Evolutionary conservation across 2,888 invertebrate genomes (phyloP).

Genomic region (Conchocele bisecta): DNA sequence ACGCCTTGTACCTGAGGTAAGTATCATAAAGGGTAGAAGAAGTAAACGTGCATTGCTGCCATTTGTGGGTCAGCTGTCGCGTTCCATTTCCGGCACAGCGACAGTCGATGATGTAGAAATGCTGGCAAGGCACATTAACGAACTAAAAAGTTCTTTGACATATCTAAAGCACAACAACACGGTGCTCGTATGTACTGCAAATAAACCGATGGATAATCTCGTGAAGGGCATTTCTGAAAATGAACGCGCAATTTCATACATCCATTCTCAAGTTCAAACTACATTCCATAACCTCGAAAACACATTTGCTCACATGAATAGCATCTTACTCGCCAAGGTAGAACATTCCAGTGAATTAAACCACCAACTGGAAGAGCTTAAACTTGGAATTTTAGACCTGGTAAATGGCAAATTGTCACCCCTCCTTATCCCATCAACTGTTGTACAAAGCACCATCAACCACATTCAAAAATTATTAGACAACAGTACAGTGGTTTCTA

Average conservation of each 20-base stretch:
- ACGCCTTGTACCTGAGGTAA: background rate
- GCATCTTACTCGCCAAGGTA: background rate
- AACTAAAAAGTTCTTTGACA: background rate
- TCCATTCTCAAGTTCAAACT: background rate
- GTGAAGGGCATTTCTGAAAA: background rate
- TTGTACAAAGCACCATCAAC: too few species aligned
- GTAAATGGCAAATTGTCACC: too few species aligned
- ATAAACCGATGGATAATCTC: slow-evolving; percentile 1
- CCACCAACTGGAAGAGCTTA: slow-evolving; percentile 3
- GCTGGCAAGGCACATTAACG: slow-evolving; percentile 1
- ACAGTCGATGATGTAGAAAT: slow-evolving; percentile 1
- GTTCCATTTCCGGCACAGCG: background rate
- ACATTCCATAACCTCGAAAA: background rate
- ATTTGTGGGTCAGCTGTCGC: background rate
- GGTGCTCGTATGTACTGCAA: slow-evolving; percentile 3
- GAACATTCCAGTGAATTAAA: background rate
- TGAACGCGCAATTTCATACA: background rate
- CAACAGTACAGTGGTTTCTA: too few species aligned
- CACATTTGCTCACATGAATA: slow-evolving; percentile 1
- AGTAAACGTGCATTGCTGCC: background rate
- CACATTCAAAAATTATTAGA: too few species aligned
- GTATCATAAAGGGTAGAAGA: background rate
- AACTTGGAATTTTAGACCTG: too few species aligned
- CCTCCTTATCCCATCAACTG: too few species aligned
- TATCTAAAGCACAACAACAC: background rate